Evolutionary conservation across 2,113 vertebrate genomes (phyloP).

Genomic region (Mugil cephalus): DNA sequence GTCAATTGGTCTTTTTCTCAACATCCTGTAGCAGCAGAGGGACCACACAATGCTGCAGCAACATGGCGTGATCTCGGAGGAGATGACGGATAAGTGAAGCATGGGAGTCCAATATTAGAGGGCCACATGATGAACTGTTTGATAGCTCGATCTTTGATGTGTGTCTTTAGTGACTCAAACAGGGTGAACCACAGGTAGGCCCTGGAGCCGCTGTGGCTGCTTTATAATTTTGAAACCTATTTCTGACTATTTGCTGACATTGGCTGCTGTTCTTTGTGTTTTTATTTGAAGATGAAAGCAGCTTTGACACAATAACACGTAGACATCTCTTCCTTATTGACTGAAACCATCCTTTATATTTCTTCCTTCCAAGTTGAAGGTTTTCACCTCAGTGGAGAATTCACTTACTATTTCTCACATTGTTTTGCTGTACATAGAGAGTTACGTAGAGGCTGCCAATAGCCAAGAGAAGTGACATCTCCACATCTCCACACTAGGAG

Average conservation of each 20-base stretch:
- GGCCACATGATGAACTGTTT: slow-evolving; percentile 40
- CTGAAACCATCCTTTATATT: slow-evolving; percentile 7
- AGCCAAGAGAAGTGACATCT: too few relatives aligned
- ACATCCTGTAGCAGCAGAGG: slow-evolving; percentile 54
- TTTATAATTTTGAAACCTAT: slow-evolving; percentile 46
- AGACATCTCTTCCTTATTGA: slow-evolving; percentile 9
- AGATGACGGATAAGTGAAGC: slow-evolving; percentile 64
- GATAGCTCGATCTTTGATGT: slow-evolving; percentile 55
- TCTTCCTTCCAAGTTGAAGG: not conserved
- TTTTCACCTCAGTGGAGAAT: not conserved
- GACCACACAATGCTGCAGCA: slow-evolving; percentile 74
- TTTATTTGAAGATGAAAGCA: slow-evolving; percentile 43
- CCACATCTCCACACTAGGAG: too few relatives aligned
- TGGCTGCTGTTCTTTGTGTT: slow-evolving; percentile 5
- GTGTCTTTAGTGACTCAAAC: slow-evolving; percentile 45
- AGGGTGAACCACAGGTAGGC: slow-evolving; percentile 53
- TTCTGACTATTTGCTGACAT: slow-evolving; percentile 20
- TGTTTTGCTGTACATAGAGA: not conserved
- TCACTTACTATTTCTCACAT: not conserved
- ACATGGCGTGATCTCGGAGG: slow-evolving; percentile 55
- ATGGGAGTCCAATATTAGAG: slow-evolving; percentile 64
- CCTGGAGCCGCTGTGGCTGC: slow-evolving; percentile 48
- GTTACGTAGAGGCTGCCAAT: too few relatives aligned
- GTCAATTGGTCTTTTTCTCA: slow-evolving; percentile 54
- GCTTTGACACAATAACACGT: slow-evolving; percentile 24